Conservation (phyloP, 2,113 vertebrate genomes). For the Xiphorhynchus elegans region DNA sequence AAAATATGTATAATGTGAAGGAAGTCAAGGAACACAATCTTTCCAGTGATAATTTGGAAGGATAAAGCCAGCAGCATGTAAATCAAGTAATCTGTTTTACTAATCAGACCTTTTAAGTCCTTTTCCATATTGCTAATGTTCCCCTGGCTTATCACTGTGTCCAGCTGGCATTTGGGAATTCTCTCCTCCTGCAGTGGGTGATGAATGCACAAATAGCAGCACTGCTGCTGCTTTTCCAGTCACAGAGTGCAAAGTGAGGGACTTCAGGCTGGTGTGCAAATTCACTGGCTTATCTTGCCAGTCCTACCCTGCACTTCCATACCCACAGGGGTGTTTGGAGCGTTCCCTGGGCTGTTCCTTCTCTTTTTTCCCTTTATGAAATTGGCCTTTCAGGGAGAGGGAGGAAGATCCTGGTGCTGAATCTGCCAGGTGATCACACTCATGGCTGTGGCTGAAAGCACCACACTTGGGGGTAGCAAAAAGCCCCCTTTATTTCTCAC, state of each 20-base stretch:
- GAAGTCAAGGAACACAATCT: neutral
- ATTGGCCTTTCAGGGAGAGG: neutral
- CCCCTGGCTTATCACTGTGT: neutral
- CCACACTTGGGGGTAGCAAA: neutral
- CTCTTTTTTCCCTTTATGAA: neutral
- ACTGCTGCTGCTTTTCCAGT: neutral
- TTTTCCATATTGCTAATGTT: neutral
- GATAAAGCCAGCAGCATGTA: neutral
- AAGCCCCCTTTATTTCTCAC: neutral
- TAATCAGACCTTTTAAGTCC: neutral
- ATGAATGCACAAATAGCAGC: neutral
- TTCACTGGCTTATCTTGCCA: neutral
- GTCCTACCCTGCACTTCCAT: neutral
- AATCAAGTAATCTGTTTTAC: constrained; percentile 18
- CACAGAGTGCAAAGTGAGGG: neutral
- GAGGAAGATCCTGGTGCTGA: neutral
- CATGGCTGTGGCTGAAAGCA: neutral
- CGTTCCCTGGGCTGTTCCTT: neutral
- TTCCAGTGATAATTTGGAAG: neutral
- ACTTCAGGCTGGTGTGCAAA: neutral
- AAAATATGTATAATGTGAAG: neutral
- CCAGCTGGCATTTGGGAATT: neutral
- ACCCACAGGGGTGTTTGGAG: neutral
- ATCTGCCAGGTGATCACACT: neutral
- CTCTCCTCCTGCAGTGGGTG: neutral